Conservation (phyloP, 2,797 vertebrate genomes). For the Varecia variegata region DNA sequence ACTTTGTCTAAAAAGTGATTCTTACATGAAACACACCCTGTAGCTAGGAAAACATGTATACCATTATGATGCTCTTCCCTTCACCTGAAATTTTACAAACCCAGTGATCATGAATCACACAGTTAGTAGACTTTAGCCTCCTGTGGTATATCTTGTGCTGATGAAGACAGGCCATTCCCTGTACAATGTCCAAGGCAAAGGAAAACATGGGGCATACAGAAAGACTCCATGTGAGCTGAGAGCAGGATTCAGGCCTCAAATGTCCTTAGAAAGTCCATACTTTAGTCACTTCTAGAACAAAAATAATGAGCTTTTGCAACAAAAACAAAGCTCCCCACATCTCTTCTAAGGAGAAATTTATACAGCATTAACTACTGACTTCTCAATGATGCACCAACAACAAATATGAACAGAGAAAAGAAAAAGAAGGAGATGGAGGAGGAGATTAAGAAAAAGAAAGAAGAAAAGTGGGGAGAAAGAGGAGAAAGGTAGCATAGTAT, state of each 20-base stretch:
- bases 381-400: background rate
- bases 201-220: constrained; percentile 86
- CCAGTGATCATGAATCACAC: constrained; percentile 90
- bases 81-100: constrained; percentile 92
- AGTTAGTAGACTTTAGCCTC: constrained; percentile 88
- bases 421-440: background rate
- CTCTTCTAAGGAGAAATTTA: background rate
- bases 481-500: background rate
- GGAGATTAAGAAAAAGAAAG: background rate
- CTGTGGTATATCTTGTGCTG: constrained; percentile 88
- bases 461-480: background rate
- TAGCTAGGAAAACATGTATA: background rate
- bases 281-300: background rate
- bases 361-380: background rate
- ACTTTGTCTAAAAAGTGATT: background rate
- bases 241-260: background rate
- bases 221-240: background rate
- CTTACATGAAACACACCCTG: background rate
- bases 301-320: background rate
- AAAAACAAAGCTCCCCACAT: background rate
- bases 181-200: constrained; percentile 89
- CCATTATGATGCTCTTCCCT: background rate
- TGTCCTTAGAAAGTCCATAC: background rate
- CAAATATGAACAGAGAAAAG: background rate
- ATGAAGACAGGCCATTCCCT: constrained; percentile 91